These are phyloP conservation scores for Lophura swinhoii DNA, from an alignment of 2,797 vertebrate species.

Conservation along the genomic window DNA sequence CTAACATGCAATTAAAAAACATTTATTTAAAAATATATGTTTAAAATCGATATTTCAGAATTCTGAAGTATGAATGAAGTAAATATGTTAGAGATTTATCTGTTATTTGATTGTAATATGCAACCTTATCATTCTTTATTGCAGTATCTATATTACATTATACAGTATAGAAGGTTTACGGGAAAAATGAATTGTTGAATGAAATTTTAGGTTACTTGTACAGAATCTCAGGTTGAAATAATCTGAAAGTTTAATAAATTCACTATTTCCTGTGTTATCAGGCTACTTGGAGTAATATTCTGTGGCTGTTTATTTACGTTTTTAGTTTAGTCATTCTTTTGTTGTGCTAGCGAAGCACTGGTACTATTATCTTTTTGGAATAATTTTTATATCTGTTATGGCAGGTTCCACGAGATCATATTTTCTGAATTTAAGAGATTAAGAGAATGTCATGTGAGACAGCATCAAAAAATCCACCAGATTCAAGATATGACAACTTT, in stretches of 20 bases:
- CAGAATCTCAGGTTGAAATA: not conserved
- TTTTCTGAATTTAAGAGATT: not conserved
- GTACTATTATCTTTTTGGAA: not conserved
- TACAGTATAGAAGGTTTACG: not conserved
- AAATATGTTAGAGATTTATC: not conserved
- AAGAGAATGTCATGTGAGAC: not conserved
- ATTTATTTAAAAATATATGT: not conserved
- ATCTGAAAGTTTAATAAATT: not conserved
- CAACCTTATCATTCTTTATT: not conserved
- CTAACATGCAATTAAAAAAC: not conserved
- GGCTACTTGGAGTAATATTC: not conserved
- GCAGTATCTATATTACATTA: accelerated
- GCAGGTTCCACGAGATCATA: not conserved
- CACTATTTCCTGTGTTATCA: not conserved
- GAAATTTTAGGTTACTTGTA: not conserved
- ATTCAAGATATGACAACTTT: constrained; percentile 6
- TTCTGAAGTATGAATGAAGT: not conserved
- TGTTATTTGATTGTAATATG: not conserved
- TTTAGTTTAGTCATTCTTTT: not conserved
- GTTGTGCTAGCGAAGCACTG: not conserved
- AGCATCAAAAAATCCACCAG: not conserved
- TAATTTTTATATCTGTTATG: not conserved
- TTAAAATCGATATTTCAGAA: not conserved
- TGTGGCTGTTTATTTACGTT: not conserved
- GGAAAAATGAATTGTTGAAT: not conserved